Base-by-base conservation (phyloP, 1,140 invertebrate species). In the Campoletis sonorensis region DNA sequence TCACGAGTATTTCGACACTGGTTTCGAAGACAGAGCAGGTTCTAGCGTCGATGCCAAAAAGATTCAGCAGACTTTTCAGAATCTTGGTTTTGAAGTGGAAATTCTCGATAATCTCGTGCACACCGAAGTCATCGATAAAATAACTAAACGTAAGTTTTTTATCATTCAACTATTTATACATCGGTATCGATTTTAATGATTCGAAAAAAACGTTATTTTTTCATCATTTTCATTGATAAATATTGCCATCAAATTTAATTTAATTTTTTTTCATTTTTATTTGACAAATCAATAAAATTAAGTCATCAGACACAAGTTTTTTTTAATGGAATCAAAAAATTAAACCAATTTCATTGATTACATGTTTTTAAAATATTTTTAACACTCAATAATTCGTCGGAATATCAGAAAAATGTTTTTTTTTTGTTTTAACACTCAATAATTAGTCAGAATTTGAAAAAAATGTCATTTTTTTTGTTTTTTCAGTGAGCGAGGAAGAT, bases 1-100 rank as follows among this genome's bases (percentile, higher is more conserved):
- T 88, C 95, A 97, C 87, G 94, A 94, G 84, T 84, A 90, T 3
- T 95, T 95, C 83, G 90, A 93, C 1, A 88, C 87, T 0, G 86
- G 80, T 10, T 83, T 86, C 16, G 81, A 83, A 0, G 76, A 81
- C 0, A 84, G 91, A 2, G 77, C 85, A 37, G 91, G 91, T 3
- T 89, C 91, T 0, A 80, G 27, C 3, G 21, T 81, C 0, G 91
- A 92, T 67, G 87, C 85, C 0, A 37, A 76, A 0, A 84, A 83
- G 81, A 89, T 92, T 16, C 15, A 89, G 1, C 30, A 79, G 4
- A 88, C 86, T 4, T 92, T 92, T 33, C 72, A 58, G 5, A 83
- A 84, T 2, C 83, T 92, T 0, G 90, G 86, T 2, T 92, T 92
- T 64, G 75, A 83, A 0, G 86, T 92, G 18, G 80, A 84, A 13